Conservation (phyloP, 1,140 invertebrate genomes). For the Drosophila watanabei region DNA sequence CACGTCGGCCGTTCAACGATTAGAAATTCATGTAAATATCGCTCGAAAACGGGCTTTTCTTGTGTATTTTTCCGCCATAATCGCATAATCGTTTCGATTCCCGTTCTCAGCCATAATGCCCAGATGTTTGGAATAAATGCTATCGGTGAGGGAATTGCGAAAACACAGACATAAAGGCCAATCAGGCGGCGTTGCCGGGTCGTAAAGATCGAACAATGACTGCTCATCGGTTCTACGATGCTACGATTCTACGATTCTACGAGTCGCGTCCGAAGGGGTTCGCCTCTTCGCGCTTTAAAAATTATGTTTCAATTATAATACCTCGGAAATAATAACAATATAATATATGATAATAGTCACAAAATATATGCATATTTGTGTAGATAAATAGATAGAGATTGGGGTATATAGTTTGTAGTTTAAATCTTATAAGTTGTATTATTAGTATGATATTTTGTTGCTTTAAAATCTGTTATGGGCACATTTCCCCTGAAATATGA, state of each 20-base stretch:
- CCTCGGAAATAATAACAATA: too few relatives aligned
- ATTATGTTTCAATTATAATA: too few relatives aligned
- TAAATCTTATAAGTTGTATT: too few relatives aligned
- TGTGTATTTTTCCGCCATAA: slow-evolving; percentile 42
- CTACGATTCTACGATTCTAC: slow-evolving; percentile 11
- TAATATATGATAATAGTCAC: too few relatives aligned
- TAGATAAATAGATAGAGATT: too few relatives aligned
- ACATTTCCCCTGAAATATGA: background rate
- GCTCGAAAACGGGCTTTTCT: slow-evolving; percentile 19
- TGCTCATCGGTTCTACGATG: slow-evolving; percentile 41
- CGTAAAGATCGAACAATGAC: slow-evolving; percentile 55
- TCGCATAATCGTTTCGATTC: slow-evolving; percentile 7
- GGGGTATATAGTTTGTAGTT: too few relatives aligned
- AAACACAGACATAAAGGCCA: slow-evolving; percentile 58
- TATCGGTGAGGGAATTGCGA: slow-evolving; percentile 24
- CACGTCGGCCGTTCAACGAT: slow-evolving; percentile 10
- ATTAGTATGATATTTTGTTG: too few relatives aligned
- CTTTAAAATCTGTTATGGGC: background rate
- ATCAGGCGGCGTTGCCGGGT: slow-evolving; percentile 50
- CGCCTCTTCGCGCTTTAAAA: slow-evolving; percentile 14
- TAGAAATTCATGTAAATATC: slow-evolving; percentile 51
- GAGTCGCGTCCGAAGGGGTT: slow-evolving; percentile 1
- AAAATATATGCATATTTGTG: too few relatives aligned
- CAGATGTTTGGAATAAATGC: slow-evolving; percentile 9
- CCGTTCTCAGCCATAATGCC: slow-evolving; percentile 7